Percentiles rank a stretch among this genome's conserved stretches.
These are phyloP conservation scores for Euglossa dilemma DNA, from an alignment of 1,140 invertebrate species.

Conservation along the genomic window DNA sequence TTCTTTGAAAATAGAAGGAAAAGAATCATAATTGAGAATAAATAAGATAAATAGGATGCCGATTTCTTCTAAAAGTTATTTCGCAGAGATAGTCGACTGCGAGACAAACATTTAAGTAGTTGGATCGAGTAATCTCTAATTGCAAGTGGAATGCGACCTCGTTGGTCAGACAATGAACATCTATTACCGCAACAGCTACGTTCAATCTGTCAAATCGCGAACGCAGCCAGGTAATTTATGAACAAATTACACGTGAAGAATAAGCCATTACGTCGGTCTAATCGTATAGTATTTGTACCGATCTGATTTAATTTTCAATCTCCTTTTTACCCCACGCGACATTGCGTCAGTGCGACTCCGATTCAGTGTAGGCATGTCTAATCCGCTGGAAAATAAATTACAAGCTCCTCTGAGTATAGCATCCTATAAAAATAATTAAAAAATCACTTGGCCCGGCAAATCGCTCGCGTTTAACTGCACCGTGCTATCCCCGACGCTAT, in stretches of 20 bases:
- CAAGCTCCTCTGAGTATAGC: no score
- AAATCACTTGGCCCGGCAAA: no score
- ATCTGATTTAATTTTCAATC: slow-evolving; percentile 1
- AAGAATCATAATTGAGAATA: no score
- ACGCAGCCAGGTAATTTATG: not conserved
- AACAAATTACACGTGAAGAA: not conserved
- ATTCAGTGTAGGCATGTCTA: no score
- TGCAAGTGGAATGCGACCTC: not conserved
- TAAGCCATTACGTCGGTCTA: not conserved
- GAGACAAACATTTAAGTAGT: not conserved
- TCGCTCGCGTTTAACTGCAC: no score
- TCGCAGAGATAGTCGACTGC: not conserved
- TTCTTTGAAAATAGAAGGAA: not conserved
- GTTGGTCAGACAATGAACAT: not conserved
- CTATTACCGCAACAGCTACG: not conserved
- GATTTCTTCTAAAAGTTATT: not conserved
- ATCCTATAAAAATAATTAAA: no score
- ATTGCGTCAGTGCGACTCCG: no score
- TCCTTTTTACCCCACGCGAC: not conserved
- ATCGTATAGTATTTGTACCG: not conserved
- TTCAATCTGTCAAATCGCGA: not conserved
- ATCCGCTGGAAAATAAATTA: no score
- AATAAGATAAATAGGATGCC: not conserved
- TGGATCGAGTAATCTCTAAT: not conserved
- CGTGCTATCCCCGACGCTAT: no score